Conservation (phyloP, 2,113 vertebrate species). For the Pelvicachromis taeniatus region DNA sequence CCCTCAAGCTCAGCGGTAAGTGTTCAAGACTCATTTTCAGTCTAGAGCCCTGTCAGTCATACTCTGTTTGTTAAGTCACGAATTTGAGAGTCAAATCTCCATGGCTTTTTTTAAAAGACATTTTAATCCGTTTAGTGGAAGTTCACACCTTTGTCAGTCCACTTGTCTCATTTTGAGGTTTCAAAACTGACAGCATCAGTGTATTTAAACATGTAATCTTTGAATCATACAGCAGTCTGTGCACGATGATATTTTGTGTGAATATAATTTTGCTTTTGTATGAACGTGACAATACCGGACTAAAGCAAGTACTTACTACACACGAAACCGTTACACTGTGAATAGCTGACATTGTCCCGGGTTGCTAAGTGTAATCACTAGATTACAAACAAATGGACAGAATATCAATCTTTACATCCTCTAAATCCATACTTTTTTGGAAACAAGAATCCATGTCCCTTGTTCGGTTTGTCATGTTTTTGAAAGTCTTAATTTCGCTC, state of each 20-base stretch:
- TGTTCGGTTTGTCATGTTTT: constrained; percentile 29
- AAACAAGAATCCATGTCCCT: constrained; percentile 30
- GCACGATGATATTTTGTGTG: constrained; percentile 37
- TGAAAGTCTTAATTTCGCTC: background rate
- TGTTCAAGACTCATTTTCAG: background rate
- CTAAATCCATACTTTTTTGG: constrained; percentile 42
- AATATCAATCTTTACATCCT: constrained; percentile 27
- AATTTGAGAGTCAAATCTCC: background rate
- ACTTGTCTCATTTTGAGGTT: background rate
- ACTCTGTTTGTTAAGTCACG: background rate
- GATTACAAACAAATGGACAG: constrained; percentile 30
- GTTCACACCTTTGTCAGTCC: background rate
- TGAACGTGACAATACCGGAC: constrained; percentile 75
- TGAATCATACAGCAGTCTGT: constrained; percentile 9
- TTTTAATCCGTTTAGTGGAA: background rate
- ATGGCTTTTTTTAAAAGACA: background rate
- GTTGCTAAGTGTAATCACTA: constrained; percentile 46
- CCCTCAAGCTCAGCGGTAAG: constrained; percentile 65
- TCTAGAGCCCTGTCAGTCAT: background rate
- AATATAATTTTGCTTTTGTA: constrained; percentile 60
- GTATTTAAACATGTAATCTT: constrained; percentile 5
- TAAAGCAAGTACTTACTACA: constrained; percentile 43
- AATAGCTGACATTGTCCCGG: constrained; percentile 63
- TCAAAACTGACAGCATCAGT: constrained; percentile 4
- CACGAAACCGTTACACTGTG: constrained; percentile 28